phyloP scores from a whole-genome alignment of 2,888 invertebrate genomes.

The Ormyrus pomaceus region DNA sequence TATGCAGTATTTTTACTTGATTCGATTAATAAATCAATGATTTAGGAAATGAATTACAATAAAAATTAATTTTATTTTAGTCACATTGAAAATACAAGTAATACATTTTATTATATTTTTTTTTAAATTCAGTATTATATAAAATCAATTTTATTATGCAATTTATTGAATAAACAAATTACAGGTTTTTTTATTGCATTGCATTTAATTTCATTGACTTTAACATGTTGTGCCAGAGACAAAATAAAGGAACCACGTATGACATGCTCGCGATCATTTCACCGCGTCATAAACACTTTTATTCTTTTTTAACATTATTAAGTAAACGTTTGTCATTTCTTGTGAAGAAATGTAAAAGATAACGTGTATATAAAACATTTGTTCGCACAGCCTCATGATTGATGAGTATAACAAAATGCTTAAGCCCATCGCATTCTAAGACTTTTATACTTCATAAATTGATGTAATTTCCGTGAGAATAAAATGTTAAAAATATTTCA shows the following conservation, averaged over 20 bases:
- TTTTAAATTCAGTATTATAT: constrained; percentile 35
- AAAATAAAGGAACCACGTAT: constrained; percentile 45
- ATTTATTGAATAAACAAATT: background rate
- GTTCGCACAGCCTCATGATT: constrained; percentile 63
- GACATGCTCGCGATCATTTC: constrained; percentile 41
- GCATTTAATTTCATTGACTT: constrained; percentile 36
- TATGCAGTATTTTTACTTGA: too few relatives aligned
- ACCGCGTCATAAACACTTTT: constrained; percentile 28
- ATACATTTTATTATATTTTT: constrained; percentile 46
- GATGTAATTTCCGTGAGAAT: constrained; percentile 17
- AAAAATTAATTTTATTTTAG: background rate
- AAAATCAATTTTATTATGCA: background rate
- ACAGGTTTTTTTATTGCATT: constrained; percentile 20
- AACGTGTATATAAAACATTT: constrained; percentile 58
- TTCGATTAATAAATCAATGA: too few relatives aligned
- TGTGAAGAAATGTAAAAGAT: constrained; percentile 50
- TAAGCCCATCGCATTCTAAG: constrained; percentile 50
- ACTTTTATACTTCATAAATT: constrained; percentile 35
- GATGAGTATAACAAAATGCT: constrained; percentile 61
- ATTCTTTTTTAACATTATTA: constrained; percentile 37
- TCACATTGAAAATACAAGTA: constrained; percentile 40
- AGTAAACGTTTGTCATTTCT: constrained; percentile 52
- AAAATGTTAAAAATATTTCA: constrained; percentile 38
- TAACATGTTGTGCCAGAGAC: constrained; percentile 43
- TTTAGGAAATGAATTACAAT: background rate